Conservation (phyloP, 2,888 invertebrate species). For the Ormyrus labotus region DNA sequence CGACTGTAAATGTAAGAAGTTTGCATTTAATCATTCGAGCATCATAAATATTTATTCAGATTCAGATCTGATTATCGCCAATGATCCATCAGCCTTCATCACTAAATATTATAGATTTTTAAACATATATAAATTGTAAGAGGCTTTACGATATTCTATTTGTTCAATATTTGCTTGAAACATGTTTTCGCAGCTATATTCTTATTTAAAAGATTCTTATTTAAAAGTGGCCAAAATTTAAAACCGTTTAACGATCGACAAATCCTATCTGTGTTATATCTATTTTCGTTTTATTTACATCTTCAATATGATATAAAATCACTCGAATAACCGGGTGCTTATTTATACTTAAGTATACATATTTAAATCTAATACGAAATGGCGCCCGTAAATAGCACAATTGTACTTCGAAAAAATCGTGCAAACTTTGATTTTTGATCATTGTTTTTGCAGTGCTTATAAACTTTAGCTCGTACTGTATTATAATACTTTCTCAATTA, state of each 20-base stretch:
- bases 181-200: constrained; percentile 6
- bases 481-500: neutral
- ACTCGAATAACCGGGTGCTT: constrained; percentile 24
- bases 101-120: constrained; percentile 29
- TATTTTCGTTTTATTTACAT: constrained; percentile 54
- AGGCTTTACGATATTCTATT: constrained; percentile 42
- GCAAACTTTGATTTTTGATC: constrained; percentile 24
- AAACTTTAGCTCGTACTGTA: neutral
- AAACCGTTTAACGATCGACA: constrained; percentile 41
- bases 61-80: constrained; percentile 38
- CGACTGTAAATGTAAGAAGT: constrained; percentile 48
- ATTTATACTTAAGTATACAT: constrained; percentile 25
- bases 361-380: constrained; percentile 28
- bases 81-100: constrained; percentile 8
- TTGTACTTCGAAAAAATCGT: constrained; percentile 28
- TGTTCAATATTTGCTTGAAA: constrained; percentile 17
- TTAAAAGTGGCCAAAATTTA: constrained; percentile 37
- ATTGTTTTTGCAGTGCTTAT: neutral
- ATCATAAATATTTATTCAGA: constrained; percentile 44
- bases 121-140: constrained; percentile 44
- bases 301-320: constrained; percentile 42
- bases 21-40: constrained; percentile 30
- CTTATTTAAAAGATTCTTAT: constrained; percentile 30
- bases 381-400: constrained; percentile 22
- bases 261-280: constrained; percentile 38